Percentiles rank a stretch among this genome's conserved stretches.
These are phyloP conservation scores for Aramus guarauna DNA, from an alignment of 2,113 vertebrate species.

Conservation along the genomic window DNA sequence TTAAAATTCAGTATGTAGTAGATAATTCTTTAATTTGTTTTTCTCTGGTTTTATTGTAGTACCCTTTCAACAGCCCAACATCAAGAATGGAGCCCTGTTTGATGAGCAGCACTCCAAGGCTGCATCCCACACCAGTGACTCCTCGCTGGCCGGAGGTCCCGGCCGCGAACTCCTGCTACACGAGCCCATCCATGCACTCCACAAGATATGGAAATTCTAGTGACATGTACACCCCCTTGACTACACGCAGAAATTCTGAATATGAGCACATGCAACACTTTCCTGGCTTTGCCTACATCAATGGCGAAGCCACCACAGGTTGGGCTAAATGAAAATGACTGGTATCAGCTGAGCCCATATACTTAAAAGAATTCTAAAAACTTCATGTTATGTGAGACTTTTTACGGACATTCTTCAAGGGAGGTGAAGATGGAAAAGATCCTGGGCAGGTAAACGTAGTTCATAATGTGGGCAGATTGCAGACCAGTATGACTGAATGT, in stretches of 20 bases:
- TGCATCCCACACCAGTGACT: conserved; percentile 89
- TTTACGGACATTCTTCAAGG: conserved; percentile 9
- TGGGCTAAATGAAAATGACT: conserved; percentile 89
- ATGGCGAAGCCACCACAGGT: conserved; percentile 93
- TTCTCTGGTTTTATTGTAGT: conserved; percentile 74
- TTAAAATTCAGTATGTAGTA: neutral
- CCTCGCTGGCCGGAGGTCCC: conserved; percentile 95
- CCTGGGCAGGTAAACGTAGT: conserved; percentile 47
- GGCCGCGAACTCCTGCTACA: conserved; percentile 89
- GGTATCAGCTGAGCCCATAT: conserved; percentile 46
- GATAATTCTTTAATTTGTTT: neutral
- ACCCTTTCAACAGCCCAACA: conserved; percentile 92
- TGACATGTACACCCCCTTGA: conserved; percentile 92
- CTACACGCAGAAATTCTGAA: conserved; percentile 93
- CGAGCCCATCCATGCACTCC: conserved; percentile 91
- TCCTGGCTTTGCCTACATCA: conserved; percentile 97
- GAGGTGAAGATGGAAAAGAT: conserved; percentile 58
- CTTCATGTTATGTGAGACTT: conserved; percentile 30
- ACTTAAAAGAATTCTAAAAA: conserved; percentile 56
- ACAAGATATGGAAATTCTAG: conserved; percentile 87
- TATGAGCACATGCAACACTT: conserved; percentile 99
- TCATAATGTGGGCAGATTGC: conserved; percentile 44
- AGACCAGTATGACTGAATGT: conserved; percentile 22
- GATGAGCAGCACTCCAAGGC: conserved; percentile 89
- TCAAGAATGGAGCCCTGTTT: conserved; percentile 96